These are phyloP conservation scores for Acleris emargana DNA, from an alignment of 2,888 invertebrate species.

Conservation along the genomic window DNA sequence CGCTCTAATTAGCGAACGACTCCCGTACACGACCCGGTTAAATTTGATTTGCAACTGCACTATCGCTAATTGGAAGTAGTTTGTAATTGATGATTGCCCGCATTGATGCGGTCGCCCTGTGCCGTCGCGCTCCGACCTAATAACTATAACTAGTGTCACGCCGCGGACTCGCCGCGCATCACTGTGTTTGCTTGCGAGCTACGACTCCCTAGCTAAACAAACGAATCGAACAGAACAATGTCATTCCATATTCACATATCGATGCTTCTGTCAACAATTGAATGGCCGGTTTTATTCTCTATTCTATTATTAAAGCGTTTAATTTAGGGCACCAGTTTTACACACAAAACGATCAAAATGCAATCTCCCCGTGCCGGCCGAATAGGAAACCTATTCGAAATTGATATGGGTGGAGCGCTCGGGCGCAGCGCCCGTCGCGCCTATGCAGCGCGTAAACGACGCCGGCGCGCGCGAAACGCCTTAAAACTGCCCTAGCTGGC, in stretches of 20 bases:
- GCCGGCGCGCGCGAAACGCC: constrained; percentile 52
- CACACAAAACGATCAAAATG: constrained; percentile 80
- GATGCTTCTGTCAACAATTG: constrained; percentile 64
- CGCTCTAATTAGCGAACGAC: constrained; percentile 76
- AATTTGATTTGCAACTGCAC: constrained; percentile 79
- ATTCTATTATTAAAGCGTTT: constrained; percentile 82
- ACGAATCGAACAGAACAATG: constrained; percentile 58
- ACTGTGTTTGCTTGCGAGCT: constrained; percentile 58
- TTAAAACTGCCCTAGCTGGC: constrained; percentile 43
- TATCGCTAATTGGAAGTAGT: constrained; percentile 75
- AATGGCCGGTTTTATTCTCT: constrained; percentile 68
- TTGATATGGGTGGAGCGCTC: constrained; percentile 82
- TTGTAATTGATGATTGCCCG: constrained; percentile 69
- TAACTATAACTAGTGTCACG: constrained; percentile 2
- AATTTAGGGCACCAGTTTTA: constrained; percentile 82
- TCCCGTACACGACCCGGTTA: constrained; percentile 62
- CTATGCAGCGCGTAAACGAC: constrained; percentile 79
- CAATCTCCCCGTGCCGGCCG: constrained; percentile 72
- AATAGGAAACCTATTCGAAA: constrained; percentile 82
- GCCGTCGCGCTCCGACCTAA: constrained; percentile 10
- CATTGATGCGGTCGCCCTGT: constrained; percentile 50
- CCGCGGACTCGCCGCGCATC: constrained; percentile 11
- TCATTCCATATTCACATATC: constrained; percentile 53
- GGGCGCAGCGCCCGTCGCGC: constrained; percentile 72
- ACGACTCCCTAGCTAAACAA: constrained; percentile 64